Percentiles rank a stretch among this genome's conserved stretches.
Conservation (phyloP, 2,888 invertebrate genomes). For the Ichneumon xanthorius region DNA sequence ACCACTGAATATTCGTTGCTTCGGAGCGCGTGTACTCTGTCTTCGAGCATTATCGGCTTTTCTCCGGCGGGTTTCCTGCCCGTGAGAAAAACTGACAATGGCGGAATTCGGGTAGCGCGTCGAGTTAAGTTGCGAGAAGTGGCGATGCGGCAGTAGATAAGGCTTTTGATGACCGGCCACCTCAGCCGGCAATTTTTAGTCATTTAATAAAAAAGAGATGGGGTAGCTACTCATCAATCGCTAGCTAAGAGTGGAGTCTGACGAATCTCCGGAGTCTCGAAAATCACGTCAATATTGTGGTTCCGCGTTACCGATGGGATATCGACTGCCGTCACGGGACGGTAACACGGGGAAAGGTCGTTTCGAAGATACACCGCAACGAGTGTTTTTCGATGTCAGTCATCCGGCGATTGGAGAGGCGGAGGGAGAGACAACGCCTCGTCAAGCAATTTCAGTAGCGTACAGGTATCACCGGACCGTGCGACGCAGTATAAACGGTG, state of each 20-base stretch:
- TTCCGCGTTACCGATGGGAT: neutral
- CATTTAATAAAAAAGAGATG: neutral
- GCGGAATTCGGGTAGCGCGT: neutral
- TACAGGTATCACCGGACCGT: neutral
- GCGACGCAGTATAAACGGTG: neutral
- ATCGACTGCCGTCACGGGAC: neutral
- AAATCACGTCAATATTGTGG: neutral
- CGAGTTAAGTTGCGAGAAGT: too few species aligned
- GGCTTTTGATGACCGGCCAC: too few species aligned
- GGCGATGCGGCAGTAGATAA: too few species aligned
- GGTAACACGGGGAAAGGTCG: neutral
- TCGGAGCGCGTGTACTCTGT: neutral
- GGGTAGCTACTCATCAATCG: neutral
- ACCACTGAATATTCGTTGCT: slow-evolving; percentile 6
- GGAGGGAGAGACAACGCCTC: neutral
- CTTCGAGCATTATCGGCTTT: neutral
- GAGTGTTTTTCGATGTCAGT: slow-evolving; percentile 8
- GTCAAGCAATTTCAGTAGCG: neutral
- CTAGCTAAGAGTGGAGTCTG: neutral
- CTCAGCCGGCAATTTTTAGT: neutral
- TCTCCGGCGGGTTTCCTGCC: neutral
- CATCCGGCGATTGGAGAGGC: neutral
- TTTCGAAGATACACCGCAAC: neutral
- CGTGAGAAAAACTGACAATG: neutral
- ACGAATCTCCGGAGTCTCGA: neutral